Evolutionary conservation across 2,888 invertebrate species (phyloP).

Genomic region (Villa cingulata): DNA sequence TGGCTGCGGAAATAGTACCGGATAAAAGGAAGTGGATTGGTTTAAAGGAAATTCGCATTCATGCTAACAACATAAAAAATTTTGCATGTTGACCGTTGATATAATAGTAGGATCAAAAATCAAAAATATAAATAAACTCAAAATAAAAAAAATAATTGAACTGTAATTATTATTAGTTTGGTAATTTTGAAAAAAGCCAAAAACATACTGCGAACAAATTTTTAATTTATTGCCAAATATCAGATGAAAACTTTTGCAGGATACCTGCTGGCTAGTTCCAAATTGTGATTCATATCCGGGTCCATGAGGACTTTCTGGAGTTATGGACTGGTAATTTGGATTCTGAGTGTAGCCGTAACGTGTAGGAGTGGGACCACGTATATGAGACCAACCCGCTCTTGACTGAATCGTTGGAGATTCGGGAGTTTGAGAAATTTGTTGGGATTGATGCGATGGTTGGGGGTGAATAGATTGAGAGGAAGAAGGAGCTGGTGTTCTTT

Average conservation of each 20-base stretch:
- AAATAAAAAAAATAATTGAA: too few species aligned
- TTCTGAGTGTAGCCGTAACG: slow-evolving; percentile 10
- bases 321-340: slow-evolving; percentile 1
- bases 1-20: too few species aligned
- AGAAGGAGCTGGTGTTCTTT: slow-evolving; percentile 1
- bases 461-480: neutral
- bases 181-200: neutral
- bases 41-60: too few species aligned
- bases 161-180: neutral
- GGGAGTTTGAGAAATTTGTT: neutral
- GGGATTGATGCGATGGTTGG: neutral
- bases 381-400: slow-evolving; percentile 13
- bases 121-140: neutral
- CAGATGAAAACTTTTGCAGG: neutral
- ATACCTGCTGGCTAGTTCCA: slow-evolving; percentile 5
- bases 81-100: too few species aligned
- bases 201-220: neutral
- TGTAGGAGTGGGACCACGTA: slow-evolving; percentile 10
- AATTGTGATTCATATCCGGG: slow-evolving; percentile 8
- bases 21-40: too few species aligned
- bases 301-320: slow-evolving; percentile 1
- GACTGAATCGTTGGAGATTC: neutral
- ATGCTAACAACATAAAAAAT: too few species aligned
- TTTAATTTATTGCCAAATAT: neutral
- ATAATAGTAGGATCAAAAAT: too few species aligned